Evolutionary conservation across 1,140 invertebrate genomes (phyloP).

Genomic region (Aricia agestis): DNA sequence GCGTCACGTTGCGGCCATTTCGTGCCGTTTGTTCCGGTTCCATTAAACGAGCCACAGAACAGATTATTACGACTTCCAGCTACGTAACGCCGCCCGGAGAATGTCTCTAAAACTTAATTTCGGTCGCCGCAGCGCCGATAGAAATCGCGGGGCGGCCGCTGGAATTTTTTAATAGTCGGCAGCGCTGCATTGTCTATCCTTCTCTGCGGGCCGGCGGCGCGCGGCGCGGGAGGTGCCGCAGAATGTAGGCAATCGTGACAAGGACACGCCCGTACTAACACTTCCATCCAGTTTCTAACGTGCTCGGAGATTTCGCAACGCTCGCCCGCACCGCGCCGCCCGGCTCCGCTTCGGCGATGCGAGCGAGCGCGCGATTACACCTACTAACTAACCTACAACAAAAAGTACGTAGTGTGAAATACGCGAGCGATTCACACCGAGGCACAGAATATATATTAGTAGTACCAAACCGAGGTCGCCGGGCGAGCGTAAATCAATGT

Average conservation of each 20-base stretch:
- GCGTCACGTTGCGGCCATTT: conserved; percentile 60
- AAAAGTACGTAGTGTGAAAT: conserved; percentile 39
- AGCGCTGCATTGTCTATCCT: conserved; percentile 65
- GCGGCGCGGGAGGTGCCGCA: conserved; percentile 50
- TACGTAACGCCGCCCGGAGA: conserved; percentile 6
- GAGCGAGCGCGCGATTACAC: conserved; percentile 55
- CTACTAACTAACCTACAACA: conserved; percentile 50
- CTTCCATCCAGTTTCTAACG: conserved; percentile 74
- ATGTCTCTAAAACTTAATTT: conserved; percentile 18
- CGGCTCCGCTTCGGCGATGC: conserved; percentile 51
- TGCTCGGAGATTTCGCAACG: conserved; percentile 66
- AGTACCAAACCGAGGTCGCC: conserved; percentile 26
- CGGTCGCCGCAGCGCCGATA: conserved; percentile 14
- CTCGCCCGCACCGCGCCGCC: conserved; percentile 47
- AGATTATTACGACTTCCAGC: conserved; percentile 19
- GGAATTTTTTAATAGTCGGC: conserved; percentile 58
- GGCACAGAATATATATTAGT: too few relatives aligned
- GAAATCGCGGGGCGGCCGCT: conserved; percentile 31
- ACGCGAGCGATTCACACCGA: conserved; percentile 24
- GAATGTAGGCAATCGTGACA: conserved; percentile 75
- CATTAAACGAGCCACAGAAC: conserved; percentile 39
- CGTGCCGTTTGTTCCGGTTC: conserved; percentile 67
- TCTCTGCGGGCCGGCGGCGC: conserved; percentile 42
- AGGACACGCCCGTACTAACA: conserved; percentile 74
- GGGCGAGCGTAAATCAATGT: conserved; percentile 1